A percentile compares a stretch with the other conserved stretches of the same genome.
These are phyloP conservation scores for Brachypteracias leptosomus DNA, from an alignment of 2,113 vertebrate genomes.

Conservation along the genomic window DNA sequence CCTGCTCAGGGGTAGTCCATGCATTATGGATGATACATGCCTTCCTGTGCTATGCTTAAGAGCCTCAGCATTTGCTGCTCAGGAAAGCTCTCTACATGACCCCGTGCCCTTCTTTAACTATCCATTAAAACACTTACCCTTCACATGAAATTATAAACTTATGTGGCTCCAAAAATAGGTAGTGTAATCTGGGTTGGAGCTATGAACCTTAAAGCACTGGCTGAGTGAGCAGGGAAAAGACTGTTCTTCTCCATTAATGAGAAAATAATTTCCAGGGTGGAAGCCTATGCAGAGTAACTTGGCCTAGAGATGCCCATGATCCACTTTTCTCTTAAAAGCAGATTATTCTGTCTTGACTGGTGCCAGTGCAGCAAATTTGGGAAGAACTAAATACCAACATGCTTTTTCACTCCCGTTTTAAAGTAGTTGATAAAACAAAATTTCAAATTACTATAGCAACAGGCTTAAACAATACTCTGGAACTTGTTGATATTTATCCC, in stretches of 20 bases:
- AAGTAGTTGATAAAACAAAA: not conserved
- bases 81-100: not conserved
- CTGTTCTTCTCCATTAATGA: not conserved
- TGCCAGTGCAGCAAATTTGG: not conserved
- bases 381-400: not conserved
- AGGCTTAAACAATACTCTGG: conserved; percentile 18
- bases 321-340: not conserved
- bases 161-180: not conserved
- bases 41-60: not conserved
- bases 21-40: not conserved
- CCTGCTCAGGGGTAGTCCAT: not conserved
- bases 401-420: not conserved
- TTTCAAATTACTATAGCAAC: conserved; percentile 3
- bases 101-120: not conserved
- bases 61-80: rapidly evolving
- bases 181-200: not conserved
- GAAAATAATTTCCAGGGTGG: not conserved
- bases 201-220: not conserved
- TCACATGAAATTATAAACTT: not conserved
- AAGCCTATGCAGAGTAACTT: not conserved
- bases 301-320: not conserved
- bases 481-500: conserved; percentile 6
- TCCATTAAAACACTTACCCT: not conserved
- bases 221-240: not conserved
- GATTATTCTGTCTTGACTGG: not conserved